Evolutionary conservation across 2,797 vertebrate genomes (phyloP).

Genomic region (Melanotaenia boesemani): DNA sequence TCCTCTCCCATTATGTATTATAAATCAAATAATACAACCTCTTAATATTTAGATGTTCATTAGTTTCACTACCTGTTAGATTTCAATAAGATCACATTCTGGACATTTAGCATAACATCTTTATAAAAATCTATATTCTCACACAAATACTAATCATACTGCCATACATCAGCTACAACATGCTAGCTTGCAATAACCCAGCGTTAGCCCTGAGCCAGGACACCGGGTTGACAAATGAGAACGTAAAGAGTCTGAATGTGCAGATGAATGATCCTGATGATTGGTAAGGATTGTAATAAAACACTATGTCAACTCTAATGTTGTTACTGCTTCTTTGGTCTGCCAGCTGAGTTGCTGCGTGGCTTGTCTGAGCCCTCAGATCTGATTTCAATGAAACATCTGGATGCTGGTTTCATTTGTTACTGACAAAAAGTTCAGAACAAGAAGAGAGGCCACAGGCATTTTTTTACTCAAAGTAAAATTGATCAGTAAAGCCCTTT

Average conservation of each 20-base stretch:
- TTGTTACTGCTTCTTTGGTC: conserved; percentile 49
- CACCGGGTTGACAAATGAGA: conserved; percentile 71
- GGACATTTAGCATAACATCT: conserved; percentile 56
- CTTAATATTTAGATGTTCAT: neutral
- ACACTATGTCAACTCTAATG: conserved; percentile 73
- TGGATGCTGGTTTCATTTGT: conserved; percentile 48
- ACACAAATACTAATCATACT: conserved; percentile 28
- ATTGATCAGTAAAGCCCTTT: neutral
- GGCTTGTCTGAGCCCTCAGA: conserved; percentile 46
- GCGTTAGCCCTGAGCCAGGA: conserved; percentile 21
- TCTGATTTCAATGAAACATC: conserved; percentile 56
- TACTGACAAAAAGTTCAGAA: conserved; percentile 25
- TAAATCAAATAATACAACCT: conserved; percentile 23
- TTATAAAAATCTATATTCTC: conserved; percentile 48
- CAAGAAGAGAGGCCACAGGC: neutral
- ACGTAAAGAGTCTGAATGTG: conserved; percentile 72
- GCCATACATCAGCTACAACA: conserved; percentile 57
- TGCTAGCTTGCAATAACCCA: conserved; percentile 31
- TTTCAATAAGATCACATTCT: conserved; percentile 40
- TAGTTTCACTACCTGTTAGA: conserved; percentile 15
- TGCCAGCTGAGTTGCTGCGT: conserved; percentile 46
- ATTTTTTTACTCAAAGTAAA: neutral
- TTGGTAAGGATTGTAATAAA: conserved; percentile 76
- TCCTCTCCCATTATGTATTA: neutral
- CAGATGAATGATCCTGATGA: conserved; percentile 75